phyloP scores from a whole-genome alignment of 1,140 invertebrate species.

The Dendroctonus valens region DNA sequence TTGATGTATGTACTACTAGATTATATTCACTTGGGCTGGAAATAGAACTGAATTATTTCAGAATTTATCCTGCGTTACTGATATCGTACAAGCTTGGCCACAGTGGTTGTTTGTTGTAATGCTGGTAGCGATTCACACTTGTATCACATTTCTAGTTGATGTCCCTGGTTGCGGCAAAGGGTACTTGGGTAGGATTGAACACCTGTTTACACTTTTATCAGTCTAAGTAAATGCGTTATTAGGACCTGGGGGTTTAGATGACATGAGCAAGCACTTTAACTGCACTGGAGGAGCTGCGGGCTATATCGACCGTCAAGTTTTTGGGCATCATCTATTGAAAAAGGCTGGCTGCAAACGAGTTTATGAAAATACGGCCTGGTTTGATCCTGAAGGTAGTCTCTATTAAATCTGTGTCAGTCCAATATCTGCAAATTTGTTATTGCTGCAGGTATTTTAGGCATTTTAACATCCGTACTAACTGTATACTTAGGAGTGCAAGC shows the following conservation, averaged over 20 bases:
- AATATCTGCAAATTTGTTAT: neutral
- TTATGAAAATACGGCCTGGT: constrained; percentile 66
- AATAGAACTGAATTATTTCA: constrained; percentile 25
- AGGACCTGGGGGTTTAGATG: constrained; percentile 81
- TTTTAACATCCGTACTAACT: constrained; percentile 70
- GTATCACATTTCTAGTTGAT: constrained; percentile 68
- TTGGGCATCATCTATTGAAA: constrained; percentile 76
- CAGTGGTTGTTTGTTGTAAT: constrained; percentile 70
- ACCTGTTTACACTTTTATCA: neutral
- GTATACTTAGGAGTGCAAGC: constrained; percentile 84
- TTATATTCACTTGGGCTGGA: neutral
- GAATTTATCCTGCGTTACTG: constrained; percentile 48
- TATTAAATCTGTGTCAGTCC: constrained; percentile 8
- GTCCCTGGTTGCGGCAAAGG: constrained; percentile 80
- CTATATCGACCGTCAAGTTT: constrained; percentile 75
- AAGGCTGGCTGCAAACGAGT: constrained; percentile 65
- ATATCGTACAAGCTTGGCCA: constrained; percentile 55
- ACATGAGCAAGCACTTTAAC: constrained; percentile 60
- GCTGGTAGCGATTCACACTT: constrained; percentile 64
- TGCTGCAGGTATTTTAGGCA: constrained; percentile 50
- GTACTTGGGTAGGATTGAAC: constrained; percentile 59
- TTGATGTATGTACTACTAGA: constrained; percentile 35
- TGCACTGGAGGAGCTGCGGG: constrained; percentile 88
- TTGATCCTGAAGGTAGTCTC: constrained; percentile 82
- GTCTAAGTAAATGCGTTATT: constrained; percentile 4